A percentile compares a stretch with the other conserved stretches of the same genome.
These are phyloP conservation scores for Rhinoderma darwinii DNA, from an alignment of 2,113 vertebrate genomes.

Conservation along the genomic window DNA sequence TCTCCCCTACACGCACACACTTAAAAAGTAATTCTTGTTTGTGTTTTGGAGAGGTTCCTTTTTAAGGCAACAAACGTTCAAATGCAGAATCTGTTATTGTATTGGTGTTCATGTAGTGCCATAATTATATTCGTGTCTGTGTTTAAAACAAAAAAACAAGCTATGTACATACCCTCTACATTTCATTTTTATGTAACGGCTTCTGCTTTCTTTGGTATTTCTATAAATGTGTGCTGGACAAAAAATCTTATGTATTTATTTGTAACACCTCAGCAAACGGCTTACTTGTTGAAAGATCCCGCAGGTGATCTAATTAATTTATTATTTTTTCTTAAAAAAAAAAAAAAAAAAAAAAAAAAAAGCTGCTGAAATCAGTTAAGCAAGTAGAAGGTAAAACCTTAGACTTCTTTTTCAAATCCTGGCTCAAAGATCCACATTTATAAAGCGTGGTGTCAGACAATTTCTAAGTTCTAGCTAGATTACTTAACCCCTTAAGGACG, in stretches of 20 bases:
- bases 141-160: background rate
- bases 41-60: conserved; percentile 21
- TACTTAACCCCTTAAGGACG: too few species aligned
- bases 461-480: too few species aligned
- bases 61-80: conserved; percentile 7
- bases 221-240: conserved; percentile 25
- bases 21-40: conserved; percentile 40
- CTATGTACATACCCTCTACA: conserved; percentile 21
- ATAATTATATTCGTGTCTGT: background rate
- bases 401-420: too few species aligned
- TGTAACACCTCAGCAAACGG: background rate
- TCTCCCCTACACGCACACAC: background rate
- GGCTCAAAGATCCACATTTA: too few species aligned
- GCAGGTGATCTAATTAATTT: too few species aligned
- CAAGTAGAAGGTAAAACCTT: too few species aligned
- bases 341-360: too few species aligned
- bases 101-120: conserved; percentile 23
- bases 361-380: too few species aligned
- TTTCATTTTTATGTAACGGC: conserved; percentile 15
- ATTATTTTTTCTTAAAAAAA: too few species aligned
- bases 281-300: too few species aligned
- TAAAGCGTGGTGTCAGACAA: too few species aligned
- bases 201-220: conserved; percentile 22
- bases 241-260: conserved; percentile 13
- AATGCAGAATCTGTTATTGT: conserved; percentile 27